These are phyloP conservation scores for Amazona ochrocephala DNA, from an alignment of 2,797 vertebrate species.

Conservation along the genomic window DNA sequence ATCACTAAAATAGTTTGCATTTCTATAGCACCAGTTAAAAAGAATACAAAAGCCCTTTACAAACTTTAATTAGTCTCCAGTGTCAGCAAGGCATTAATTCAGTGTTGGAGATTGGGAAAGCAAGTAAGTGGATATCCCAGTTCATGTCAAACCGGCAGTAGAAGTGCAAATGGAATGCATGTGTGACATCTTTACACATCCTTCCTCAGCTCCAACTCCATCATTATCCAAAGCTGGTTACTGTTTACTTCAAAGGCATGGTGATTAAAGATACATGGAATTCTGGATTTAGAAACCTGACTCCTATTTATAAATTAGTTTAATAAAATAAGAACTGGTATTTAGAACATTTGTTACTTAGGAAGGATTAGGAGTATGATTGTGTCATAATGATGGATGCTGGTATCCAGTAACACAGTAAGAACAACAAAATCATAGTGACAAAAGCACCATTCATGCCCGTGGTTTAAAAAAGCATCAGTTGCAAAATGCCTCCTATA, in stretches of 20 bases:
- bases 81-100: conserved; percentile 68
- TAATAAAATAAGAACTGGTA: conserved; percentile 45
- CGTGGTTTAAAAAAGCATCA: neutral
- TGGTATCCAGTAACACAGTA: conserved; percentile 9
- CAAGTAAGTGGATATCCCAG: conserved; percentile 62
- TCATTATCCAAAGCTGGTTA: conserved; percentile 46
- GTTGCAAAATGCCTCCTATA: neutral
- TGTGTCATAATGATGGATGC: conserved; percentile 19
- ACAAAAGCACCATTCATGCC: neutral
- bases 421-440: conserved; percentile 17
- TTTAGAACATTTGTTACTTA: conserved; percentile 48
- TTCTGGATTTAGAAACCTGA: conserved; percentile 60
- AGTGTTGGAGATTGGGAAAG: conserved; percentile 63
- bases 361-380: conserved; percentile 33
- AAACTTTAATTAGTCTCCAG: conserved; percentile 75
- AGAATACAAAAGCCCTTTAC: conserved; percentile 70
- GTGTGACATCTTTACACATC: conserved; percentile 25
- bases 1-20: conserved; percentile 70
- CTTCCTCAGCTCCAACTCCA: conserved; percentile 13
- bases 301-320: conserved; percentile 63
- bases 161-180: conserved; percentile 23
- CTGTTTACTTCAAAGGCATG: conserved; percentile 54
- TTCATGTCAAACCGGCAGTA: conserved; percentile 42
- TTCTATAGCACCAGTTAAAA: conserved; percentile 70
- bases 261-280: conserved; percentile 53